Base-by-base conservation (phyloP, 2,888 invertebrate species). In the Apotomis turbidana region DNA sequence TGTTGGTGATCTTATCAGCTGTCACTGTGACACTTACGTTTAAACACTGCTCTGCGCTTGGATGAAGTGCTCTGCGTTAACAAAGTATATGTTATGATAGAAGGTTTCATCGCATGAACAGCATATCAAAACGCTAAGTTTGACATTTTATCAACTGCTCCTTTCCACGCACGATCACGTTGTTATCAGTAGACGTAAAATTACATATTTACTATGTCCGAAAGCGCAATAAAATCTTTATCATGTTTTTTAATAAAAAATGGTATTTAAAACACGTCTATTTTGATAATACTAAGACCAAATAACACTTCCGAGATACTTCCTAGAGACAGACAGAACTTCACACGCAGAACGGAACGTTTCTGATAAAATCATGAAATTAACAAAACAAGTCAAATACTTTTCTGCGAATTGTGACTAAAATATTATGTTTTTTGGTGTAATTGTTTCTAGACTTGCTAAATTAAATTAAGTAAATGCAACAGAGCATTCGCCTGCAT, bases 21-120 rank as follows among this genome's bases (percentile, higher is more conserved):
- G 71, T 66, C 59, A 70, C 12, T 64, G 52, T 70, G 63, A 66
- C 69, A 49, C n/a, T 41, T 55, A 10, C 70, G 70, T 70, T 70
- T 63, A 51, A 57, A 62, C 46, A 36, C 27, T 69, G 46, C 44
- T n/a, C 27, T 27, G 27, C 27, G 27, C n/a, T n/a, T n/a, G n/a
- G n/a, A n/a, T n/a, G n/a, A n/a, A n/a, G n/a, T 69, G 46, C 44
- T n/a, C 27, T 27, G 27, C 27, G 27, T 27, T 27, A 27, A 27
- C 27, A 27, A 27, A 27, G 27, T 27, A 27, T 27, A n/a, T n/a
- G 8, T 46, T 1, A 3, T 57, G 46, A 15, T 27, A 27, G 27
- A 2, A 27, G 27, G 27, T 27, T 2, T 27, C 27, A 27, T 27
- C 27, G 27, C 27, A 27, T 27, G 27, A 41, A 6, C 6, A 6